Evolutionary conservation across 2,888 invertebrate genomes (phyloP).

Genomic region (Oxystoma pomonae): DNA sequence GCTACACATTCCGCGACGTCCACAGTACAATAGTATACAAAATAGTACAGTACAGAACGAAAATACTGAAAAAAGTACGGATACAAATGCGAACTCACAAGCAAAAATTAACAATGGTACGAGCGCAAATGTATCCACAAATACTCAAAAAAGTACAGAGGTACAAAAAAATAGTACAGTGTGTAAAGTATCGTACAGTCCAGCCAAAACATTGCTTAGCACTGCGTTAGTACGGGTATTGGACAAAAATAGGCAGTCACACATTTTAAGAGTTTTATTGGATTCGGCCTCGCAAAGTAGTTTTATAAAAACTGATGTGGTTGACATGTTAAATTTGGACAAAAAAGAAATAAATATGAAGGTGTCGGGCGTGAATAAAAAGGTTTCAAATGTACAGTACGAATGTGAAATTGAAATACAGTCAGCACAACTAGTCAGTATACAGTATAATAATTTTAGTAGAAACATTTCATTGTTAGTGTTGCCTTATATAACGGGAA

Average conservation of each 20-base stretch:
- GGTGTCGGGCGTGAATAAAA: slow-evolving; percentile 1
- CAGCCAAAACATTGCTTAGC: not conserved
- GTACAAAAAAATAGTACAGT: not conserved
- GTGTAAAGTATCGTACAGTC: not conserved
- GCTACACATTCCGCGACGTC: not conserved
- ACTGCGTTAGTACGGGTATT: not conserved
- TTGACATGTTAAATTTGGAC: slow-evolving; percentile 1
- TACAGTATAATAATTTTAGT: slow-evolving; percentile 7
- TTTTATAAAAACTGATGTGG: slow-evolving; percentile 1
- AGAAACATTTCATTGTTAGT: slow-evolving; percentile 7
- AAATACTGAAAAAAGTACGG: not conserved
- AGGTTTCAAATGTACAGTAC: not conserved
- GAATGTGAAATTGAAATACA: not conserved
- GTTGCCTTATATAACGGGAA: slow-evolving; percentile 4
- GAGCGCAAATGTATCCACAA: not conserved
- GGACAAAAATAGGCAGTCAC: slow-evolving; percentile 7
- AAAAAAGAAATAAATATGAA: slow-evolving; percentile 1
- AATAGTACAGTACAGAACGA: slow-evolving; percentile 2
- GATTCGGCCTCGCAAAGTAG: slow-evolving; percentile 10
- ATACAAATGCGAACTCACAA: not conserved
- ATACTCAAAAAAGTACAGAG: not conserved
- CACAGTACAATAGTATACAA: too few relatives aligned
- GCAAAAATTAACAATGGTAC: too few relatives aligned
- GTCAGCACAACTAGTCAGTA: too few relatives aligned
- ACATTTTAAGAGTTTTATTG: not conserved